Evolutionary conservation across 1,140 invertebrate genomes (phyloP), one percentile per base, ranked within the genome.

Genomic region (Lepidostoma basale): DNA sequence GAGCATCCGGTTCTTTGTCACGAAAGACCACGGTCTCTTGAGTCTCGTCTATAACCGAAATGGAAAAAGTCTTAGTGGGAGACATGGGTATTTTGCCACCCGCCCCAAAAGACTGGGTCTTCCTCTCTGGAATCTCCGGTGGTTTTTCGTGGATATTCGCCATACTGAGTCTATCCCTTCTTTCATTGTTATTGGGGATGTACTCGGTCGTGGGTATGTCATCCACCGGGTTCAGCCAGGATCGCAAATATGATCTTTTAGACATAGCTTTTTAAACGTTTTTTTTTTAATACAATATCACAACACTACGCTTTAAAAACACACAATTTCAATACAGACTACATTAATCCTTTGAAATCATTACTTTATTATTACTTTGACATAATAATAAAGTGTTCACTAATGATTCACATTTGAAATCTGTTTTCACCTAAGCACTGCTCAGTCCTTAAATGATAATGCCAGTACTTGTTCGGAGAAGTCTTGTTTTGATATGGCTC

Each of bases 31-130:
- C 39, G 1, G 28, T 10, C 30, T 59, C 67, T 8, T 64, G 39
- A 22, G 52, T 44, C 54, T 69, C 68, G 8, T 59, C 36, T 33
- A 69, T 69, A 23, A 60, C 54, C 12, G 52, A 56, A 0, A 59
- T 54, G 9, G 44, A 39, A n/a, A n/a, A n/a, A 3, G 22, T 12
- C 22, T 18, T 49, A 44, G 14, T 23, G 3, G 25, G 22, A 0
- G 54, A n/a, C 22, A n/a, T 59, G n/a, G 30, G 33, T 16, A 45
- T 4, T 26, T 44, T 69, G 23, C 18, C 40, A 52, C 42, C 30
- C 14, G 30, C 26, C 10, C 59, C 66, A 20, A 33, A 62, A 28
- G 59, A 62, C 14, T 45, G 22, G 1, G 39, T 44, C 40, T 45
- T 42, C 39, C 59, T 25, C 20, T 18, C 2, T 9, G 40, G 39